Evolutionary conservation across 2,113 vertebrate species (phyloP), one percentile per base, ranked within the genome.

Genomic region (Numida meleagris): DNA sequence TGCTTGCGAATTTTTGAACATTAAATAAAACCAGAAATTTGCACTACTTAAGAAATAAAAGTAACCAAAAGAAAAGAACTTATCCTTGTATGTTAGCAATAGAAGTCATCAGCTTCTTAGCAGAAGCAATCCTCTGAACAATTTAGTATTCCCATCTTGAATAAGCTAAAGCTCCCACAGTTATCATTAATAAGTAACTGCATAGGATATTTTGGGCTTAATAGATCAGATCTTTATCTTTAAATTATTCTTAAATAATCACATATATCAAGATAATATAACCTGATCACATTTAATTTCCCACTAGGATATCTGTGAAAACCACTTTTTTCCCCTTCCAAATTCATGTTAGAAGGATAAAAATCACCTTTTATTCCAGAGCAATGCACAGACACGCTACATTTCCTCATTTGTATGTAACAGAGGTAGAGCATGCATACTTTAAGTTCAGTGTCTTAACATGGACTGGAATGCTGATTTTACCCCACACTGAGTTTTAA

Each of bases 221-320:
- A 89, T 66, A 87, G 27, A 75, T 58, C 40, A 62, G 19, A 65
- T 58, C 29, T 83, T 90, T 92, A 76, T 80, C 43, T 81, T 93
- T 75, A 84, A 90, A 89, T 93, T 93, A 36, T 57, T 82, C 62
- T 89, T 70, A 91, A 87, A 46, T 70, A 88, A 70, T 11, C 16
- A 24, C n/a, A 84, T 14, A 12, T 42, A 76, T 75, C 50, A 86
- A 86, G 50, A 62, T 27, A 80, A 88, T 88, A 71, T 55, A 86
- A 80, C 21, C 8, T 42, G 12, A 90, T 74, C 50, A 40, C 43
- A 72, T 90, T 71, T 72, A 51, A 78, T 79, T 92, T 93, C 58
- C 53, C 66, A 78, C 6, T 36, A 65, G 53, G 53, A 68, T 73
- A 66, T 43, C 9, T 45, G n/a, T 29, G 53, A 53, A 84, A 78